A percentile compares a stretch with the other conserved stretches of the same genome.
phyloP scores from a whole-genome alignment of 2,797 vertebrate genomes.

The Karalla daura region DNA sequence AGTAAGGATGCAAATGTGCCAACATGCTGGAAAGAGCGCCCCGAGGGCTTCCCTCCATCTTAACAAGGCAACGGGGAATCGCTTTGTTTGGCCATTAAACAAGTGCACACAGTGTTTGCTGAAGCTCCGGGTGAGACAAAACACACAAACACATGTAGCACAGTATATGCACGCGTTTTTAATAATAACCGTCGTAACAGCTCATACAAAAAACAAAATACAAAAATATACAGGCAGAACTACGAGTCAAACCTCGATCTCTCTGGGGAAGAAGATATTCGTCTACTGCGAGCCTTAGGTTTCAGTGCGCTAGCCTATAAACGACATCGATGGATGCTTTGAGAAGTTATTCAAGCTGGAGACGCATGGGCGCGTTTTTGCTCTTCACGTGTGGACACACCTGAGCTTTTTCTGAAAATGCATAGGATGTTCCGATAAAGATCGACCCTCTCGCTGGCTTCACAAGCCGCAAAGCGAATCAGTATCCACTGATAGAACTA shows the following conservation, averaged over 20 bases:
- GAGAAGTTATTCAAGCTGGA: constrained; percentile 8
- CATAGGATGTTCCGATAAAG: constrained; percentile 57
- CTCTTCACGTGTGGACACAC: constrained; percentile 10
- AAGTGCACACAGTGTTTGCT: not conserved
- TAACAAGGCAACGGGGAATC: constrained; percentile 68
- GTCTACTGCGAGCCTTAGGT: not conserved
- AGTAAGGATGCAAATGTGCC: constrained; percentile 31
- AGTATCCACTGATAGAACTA: not conserved
- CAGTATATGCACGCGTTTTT: constrained; percentile 11
- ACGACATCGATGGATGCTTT: not conserved
- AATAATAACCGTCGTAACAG: constrained; percentile 43
- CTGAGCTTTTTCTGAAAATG: constrained; percentile 64
- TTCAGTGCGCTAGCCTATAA: not conserved
- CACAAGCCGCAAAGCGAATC: not conserved
- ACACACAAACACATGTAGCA: not conserved
- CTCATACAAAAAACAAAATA: constrained; percentile 62
- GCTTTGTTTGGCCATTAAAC: constrained; percentile 35
- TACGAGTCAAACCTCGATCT: constrained; percentile 38
- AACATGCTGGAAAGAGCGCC: constrained; percentile 50
- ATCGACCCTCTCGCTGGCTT: not conserved
- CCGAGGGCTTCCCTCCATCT: constrained; percentile 41
- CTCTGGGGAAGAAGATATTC: constrained; percentile 12
- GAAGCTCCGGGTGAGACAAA: not conserved
- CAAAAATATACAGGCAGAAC: constrained; percentile 63
- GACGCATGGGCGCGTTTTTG: not conserved